phyloP scores from a whole-genome alignment of 2,113 vertebrate species.

The Misgurnus mizolepis region DNA sequence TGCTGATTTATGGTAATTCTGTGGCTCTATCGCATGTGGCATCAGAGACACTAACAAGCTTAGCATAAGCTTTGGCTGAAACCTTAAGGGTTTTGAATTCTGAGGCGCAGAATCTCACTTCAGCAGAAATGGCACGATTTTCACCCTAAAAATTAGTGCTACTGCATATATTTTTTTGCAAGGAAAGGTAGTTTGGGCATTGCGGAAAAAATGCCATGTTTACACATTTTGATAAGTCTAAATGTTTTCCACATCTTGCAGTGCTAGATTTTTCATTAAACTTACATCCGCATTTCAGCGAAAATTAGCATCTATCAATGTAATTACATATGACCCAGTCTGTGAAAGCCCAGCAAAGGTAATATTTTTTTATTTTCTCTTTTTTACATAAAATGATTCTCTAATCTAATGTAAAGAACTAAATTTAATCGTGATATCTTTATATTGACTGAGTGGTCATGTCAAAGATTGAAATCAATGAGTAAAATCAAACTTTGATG shows the following conservation, averaged over 20 bases:
- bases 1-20: constrained; percentile 99
- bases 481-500: too few species aligned
- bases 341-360: too few species aligned
- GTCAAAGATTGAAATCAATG: too few species aligned
- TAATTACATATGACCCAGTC: too few species aligned
- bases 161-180: constrained; percentile 78
- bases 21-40: constrained; percentile 87
- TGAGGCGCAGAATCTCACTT: constrained; percentile 95
- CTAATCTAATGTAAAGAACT: too few species aligned
- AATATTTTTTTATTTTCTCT: too few species aligned
- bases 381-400: too few species aligned
- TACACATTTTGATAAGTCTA: constrained; percentile 64
- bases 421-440: too few species aligned
- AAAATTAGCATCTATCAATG: neutral
- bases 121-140: constrained; percentile 89
- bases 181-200: constrained; percentile 73
- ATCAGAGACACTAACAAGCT: constrained; percentile 99
- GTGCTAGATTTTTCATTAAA: constrained; percentile 40
- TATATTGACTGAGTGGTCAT: too few species aligned
- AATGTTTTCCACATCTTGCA: constrained; percentile 69
- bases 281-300: neutral
- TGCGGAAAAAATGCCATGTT: constrained; percentile 68
- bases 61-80: constrained; percentile 98
- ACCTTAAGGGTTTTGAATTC: constrained; percentile 99
- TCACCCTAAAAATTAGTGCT: constrained; percentile 77